Evolutionary conservation across 2,888 invertebrate genomes (phyloP), one percentile per base, ranked within the genome.

Genomic region (Tetramorium bicarinatum): DNA sequence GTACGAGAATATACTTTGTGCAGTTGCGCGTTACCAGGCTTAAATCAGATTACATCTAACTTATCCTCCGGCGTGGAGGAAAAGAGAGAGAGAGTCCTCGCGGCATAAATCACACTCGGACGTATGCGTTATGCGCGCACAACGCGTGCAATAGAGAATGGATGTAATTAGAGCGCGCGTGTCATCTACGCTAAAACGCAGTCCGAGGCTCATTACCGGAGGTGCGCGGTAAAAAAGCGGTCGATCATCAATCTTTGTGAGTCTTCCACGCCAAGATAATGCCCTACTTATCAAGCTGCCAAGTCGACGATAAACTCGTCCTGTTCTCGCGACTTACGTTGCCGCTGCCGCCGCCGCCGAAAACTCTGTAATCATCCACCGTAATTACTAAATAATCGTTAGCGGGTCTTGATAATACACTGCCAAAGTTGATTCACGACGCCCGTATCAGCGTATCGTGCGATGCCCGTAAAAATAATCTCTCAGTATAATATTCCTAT

Each of bases 121-220:
- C 71, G 44, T 44, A 62, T 18, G 29, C 64, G 66, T 69, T 71
- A 41, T 18, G 29, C 11, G 56, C 54, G 49, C 25, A 25, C 61
- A 44, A 47, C 72, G 81, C 34, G 67, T 52, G 62, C 49, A 67
- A 64, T 52, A 56, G 82, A 76, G 56, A 62, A 77, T 82, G 62
- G 59, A 62, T 54, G 84, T 84, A 88, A 88, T 88, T 85, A 85
- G 79, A 69, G 79, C 83, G 76, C 83, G 66, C 66, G 81, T 79
- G 77, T 81, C 85, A 71, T 85, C 67, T 74, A 82, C 69, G 82
- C 61, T 83, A 79, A 85, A 85, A 79, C 38, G 72, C 72, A 18
- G 54, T 59, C 67, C 66, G 79, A 29, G 52, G 61, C 85, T 85
- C 83, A 77, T 85, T 85, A 54, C 79, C 79, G 64, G 64, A 38